These are phyloP conservation scores for Sycophila sp. DNA, from an alignment of 1,140 invertebrate species.

Conservation along the genomic window DNA sequence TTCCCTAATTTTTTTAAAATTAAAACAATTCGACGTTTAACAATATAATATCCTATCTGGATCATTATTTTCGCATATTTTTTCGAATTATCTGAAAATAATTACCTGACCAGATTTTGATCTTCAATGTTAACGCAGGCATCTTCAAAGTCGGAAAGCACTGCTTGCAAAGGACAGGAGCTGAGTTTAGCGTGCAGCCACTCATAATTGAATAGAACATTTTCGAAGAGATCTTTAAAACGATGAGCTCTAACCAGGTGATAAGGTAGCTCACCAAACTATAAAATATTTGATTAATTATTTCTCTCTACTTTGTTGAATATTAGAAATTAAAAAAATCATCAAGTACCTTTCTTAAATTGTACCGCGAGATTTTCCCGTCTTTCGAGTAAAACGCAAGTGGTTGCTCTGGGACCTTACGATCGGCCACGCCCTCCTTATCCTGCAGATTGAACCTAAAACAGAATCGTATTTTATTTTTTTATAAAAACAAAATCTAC, in stretches of 20 bases:
- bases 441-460: slow-evolving; percentile 83
- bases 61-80: background rate
- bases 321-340: slow-evolving; percentile 2
- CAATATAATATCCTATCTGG: background rate
- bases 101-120: slow-evolving; percentile 82
- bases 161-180: slow-evolving; percentile 93
- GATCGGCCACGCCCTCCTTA: slow-evolving; percentile 91
- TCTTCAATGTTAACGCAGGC: slow-evolving; percentile 86
- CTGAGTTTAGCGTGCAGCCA: slow-evolving; percentile 97
- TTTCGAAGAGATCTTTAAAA: slow-evolving; percentile 91
- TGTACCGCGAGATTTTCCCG: slow-evolving; percentile 85
- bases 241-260: slow-evolving; percentile 90
- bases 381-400: slow-evolving; percentile 92
- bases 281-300: slow-evolving; percentile 11
- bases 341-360: slow-evolving; percentile 80
- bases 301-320: background rate
- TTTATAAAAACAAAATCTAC: slow-evolving; percentile 5
- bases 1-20: slow-evolving; percentile 80
- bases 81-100: background rate
- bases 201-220: slow-evolving; percentile 97
- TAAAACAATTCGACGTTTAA: no score
- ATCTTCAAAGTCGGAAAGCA: slow-evolving; percentile 96
- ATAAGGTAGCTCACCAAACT: slow-evolving; percentile 96
- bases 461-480: no score
- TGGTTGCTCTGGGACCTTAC: slow-evolving; percentile 96